A percentile compares a stretch with the other conserved stretches of the same genome.
Evolutionary conservation across 35 echinoderm and acorn worm species (phyloP).

Genomic region (Apostichopus japonicus): DNA sequence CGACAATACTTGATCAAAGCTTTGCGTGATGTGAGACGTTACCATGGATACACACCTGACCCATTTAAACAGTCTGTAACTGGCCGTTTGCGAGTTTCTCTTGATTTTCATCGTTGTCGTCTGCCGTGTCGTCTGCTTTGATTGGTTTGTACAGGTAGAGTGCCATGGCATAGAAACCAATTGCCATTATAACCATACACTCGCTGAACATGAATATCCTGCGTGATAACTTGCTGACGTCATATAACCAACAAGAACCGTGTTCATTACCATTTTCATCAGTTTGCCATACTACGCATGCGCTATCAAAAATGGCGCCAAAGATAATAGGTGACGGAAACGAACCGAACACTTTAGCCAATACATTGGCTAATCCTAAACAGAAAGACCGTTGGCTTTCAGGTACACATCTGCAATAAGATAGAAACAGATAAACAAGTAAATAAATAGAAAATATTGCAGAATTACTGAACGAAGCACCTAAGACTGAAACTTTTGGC

Average conservation of each 20-base stretch:
- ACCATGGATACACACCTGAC: no score
- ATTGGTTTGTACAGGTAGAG: conserved; percentile 1
- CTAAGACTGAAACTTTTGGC: no score
- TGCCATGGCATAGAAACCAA: neutral
- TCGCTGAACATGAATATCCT: conserved; percentile 4
- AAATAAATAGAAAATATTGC: neutral
- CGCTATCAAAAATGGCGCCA: conserved; percentile 54
- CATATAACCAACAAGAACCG: conserved; percentile 62
- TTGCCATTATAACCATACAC: neutral
- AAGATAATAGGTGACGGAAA: conserved; percentile 57
- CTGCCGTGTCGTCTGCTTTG: neutral
- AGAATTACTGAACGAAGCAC: no score
- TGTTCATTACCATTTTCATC: neutral
- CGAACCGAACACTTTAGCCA: conserved; percentile 41
- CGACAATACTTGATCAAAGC: no score
- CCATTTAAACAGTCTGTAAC: neutral
- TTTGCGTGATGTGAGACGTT: no score
- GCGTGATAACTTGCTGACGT: conserved; percentile 23
- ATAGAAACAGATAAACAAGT: neutral
- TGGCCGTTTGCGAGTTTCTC: neutral
- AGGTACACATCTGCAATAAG: conserved; percentile 34
- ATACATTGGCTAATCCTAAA: conserved; percentile 11
- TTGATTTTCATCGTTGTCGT: neutral
- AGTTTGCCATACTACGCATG: conserved; percentile 56
- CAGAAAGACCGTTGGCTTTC: conserved; percentile 47